phyloP scores from a whole-genome alignment of 2,888 invertebrate species.

The Neuroscelio doddi region DNA sequence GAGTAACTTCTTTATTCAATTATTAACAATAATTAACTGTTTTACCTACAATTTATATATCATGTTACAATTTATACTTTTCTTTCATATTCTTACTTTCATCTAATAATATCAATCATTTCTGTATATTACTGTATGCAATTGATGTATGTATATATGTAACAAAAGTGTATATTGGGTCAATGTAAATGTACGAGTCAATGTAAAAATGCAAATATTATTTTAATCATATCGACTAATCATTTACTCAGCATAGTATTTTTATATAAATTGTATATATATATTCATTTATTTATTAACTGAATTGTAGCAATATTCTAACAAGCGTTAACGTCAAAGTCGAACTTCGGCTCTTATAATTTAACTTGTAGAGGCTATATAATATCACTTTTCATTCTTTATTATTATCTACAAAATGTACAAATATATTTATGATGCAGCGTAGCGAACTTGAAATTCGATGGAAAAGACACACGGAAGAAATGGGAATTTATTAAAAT shows the following conservation, averaged over 20 bases:
- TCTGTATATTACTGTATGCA: background rate
- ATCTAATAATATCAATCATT: background rate
- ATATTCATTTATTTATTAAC: no score
- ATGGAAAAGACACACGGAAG: constrained; percentile 4
- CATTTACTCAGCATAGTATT: background rate
- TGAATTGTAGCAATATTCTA: background rate
- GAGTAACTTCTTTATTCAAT: no score
- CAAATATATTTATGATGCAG: constrained; percentile 49
- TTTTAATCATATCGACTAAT: background rate
- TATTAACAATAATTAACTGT: constrained; percentile 1
- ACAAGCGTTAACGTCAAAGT: constrained; percentile 6
- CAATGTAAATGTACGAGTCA: background rate
- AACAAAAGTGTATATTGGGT: constrained; percentile 3
- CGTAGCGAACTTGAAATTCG: constrained; percentile 1
- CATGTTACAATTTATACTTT: background rate
- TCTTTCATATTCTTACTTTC: background rate
- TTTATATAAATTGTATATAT: background rate
- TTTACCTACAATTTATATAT: constrained; percentile 5
- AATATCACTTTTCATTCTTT: constrained; percentile 1
- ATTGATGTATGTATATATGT: background rate
- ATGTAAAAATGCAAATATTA: background rate
- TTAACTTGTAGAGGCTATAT: constrained; percentile 5
- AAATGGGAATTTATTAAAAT: no score
- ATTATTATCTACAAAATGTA: constrained; percentile 60
- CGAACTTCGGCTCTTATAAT: constrained; percentile 4